Base-by-base conservation (phyloP, 2,888 invertebrate species). In the Dusona sp. region DNA sequence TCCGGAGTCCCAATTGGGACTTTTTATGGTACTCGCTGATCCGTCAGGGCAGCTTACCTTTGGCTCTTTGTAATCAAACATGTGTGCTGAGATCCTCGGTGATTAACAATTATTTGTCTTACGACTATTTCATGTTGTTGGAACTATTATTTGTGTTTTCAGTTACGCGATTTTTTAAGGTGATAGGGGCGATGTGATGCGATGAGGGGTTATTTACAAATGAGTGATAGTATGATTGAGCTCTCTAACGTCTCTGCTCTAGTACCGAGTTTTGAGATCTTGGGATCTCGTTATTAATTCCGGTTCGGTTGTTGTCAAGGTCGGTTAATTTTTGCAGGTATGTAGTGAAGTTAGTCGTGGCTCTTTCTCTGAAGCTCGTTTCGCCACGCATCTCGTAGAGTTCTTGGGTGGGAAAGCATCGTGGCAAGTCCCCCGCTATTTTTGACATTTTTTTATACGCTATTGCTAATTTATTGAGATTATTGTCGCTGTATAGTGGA, bases 21-120 rank as follows among this genome's bases (percentile, higher is more conserved):
- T n/a, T n/a, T n/a, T n/a, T n/a, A n/a, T n/a, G n/a, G n/a, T n/a
- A n/a, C n/a, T n/a, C n/a, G n/a, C n/a, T n/a, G n/a, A n/a, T n/a
- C n/a, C n/a, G n/a, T n/a, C n/a, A n/a, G n/a, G n/a, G n/a, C 67
- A 67, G 38, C 67, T 67, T 67, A 4, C 67, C 67, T 67, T 67
- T n/a, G 67, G 38, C 38, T 67, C n/a, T 67, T 67, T 67, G n/a
- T 38, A 1, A 67, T 67, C 67, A 38, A 38, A 67, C 67, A 38
- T 67, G n/a, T 38, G 67, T 67, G 67, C 67, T 67, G 38, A 36
- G 67, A 67, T 67, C 38, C 67, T 67, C 38, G 38, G 67, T 42
- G 67, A 67, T 67, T 42, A 67, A 67, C 38, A 38, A 38, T 67
- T 67, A 38, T n/a, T 38, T 67, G 36, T 67, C 38, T 67, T 67